These are phyloP conservation scores for Diarsia dahlii DNA, from an alignment of 2,888 invertebrate genomes.

Conservation along the genomic window DNA sequence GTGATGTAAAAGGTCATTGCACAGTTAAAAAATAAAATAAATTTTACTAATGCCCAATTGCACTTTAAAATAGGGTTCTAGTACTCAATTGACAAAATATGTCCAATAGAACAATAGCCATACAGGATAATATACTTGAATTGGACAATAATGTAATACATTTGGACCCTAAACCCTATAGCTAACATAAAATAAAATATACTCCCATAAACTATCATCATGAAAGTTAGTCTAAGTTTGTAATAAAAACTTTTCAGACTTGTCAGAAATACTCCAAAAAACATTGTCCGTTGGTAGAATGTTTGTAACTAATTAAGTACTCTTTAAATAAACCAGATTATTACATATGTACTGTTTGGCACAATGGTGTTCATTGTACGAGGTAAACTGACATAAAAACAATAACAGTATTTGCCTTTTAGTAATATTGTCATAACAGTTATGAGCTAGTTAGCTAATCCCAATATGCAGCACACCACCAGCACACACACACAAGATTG, in stretches of 20 bases:
- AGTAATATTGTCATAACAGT: conserved; percentile 8
- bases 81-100: neutral
- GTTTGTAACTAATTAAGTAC: neutral
- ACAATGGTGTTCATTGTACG: conserved; percentile 2
- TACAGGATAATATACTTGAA: neutral
- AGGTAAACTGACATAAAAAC: conserved; percentile 40
- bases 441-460: neutral
- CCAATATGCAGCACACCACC: neutral
- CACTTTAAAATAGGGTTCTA: no score
- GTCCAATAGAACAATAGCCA: neutral
- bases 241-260: neutral
- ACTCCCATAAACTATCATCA: neutral
- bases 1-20: conserved; percentile 23
- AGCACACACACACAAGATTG: neutral
- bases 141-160: neutral
- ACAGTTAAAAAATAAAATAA: neutral
- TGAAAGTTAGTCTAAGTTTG: neutral
- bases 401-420: conserved; percentile 16
- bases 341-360: neutral
- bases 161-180: conserved; percentile 1
- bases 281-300: neutral
- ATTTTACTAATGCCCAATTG: neutral
- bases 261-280: neutral
- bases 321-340: neutral
- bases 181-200: neutral